Conservation (phyloP, 2,888 invertebrate species). For the Ophion slaviceki region DNA sequence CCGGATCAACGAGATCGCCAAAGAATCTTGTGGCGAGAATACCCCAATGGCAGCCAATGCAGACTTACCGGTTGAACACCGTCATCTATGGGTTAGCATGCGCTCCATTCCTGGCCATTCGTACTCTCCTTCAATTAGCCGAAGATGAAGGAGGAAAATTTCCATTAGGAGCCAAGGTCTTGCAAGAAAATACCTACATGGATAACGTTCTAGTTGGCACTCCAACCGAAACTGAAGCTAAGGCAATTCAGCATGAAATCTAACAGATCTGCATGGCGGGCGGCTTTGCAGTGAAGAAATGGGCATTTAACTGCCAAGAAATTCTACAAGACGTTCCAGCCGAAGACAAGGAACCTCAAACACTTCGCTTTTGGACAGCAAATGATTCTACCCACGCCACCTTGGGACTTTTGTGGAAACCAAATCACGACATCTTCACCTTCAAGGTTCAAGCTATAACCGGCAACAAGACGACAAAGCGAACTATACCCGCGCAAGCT, state of each 20-base stretch:
- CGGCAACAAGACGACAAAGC: no score
- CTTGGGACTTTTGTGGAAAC: neutral
- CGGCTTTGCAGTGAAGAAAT: no score
- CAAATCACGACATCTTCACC: neutral
- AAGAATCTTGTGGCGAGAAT: conserved; percentile 75
- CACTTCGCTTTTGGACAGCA: conserved; percentile 22
- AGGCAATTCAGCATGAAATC: neutral
- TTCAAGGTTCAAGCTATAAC: no score
- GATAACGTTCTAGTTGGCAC: neutral
- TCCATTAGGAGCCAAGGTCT: neutral
- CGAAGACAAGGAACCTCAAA: neutral
- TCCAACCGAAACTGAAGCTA: neutral
- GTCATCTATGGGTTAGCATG: neutral
- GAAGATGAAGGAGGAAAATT: neutral
- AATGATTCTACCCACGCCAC: neutral
- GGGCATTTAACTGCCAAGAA: neutral
- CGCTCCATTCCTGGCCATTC: neutral
- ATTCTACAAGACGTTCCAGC: neutral
- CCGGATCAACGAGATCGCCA: conserved; percentile 70
- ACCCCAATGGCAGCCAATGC: neutral
- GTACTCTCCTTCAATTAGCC: neutral
- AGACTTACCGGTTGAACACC: neutral
- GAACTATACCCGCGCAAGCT: no score
- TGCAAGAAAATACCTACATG: neutral
- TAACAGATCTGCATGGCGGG: neutral